Conservation (phyloP, 92 coral and sea anemone genomes). For the Hydrozoanthus gracilis region DNA sequence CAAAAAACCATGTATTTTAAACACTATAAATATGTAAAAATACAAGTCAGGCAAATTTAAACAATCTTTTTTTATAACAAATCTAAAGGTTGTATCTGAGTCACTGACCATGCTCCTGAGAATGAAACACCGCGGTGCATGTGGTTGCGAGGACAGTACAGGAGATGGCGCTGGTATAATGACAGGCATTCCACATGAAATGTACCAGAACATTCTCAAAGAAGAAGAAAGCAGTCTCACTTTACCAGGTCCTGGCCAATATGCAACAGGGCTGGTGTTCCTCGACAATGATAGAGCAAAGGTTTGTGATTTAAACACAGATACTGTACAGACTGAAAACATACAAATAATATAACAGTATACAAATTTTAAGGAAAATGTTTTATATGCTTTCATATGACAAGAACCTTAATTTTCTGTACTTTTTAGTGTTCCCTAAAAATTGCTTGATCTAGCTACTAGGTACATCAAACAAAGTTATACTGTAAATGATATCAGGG, state of each 20-base stretch:
- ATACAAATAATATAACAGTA: too few relatives aligned
- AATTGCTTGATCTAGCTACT: too few relatives aligned
- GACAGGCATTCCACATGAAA: conserved; percentile 94
- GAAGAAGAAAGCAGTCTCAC: conserved; percentile 76
- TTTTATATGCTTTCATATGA: too few relatives aligned
- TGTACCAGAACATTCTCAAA: conserved; percentile 69
- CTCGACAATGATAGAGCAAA: conserved; percentile 79
- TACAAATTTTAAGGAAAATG: too few relatives aligned
- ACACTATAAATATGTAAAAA: background rate
- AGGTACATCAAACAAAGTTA: too few relatives aligned
- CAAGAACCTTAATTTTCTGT: too few relatives aligned
- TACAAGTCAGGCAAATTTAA: background rate
- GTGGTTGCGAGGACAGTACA: conserved; percentile 93
- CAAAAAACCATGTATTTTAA: background rate
- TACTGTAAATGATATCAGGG: too few relatives aligned
- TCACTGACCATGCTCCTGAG: conserved; percentile 82
- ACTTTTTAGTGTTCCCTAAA: too few relatives aligned
- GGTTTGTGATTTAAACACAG: conserved; percentile 51
- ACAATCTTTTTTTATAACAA: background rate
- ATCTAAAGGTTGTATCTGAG: conserved; percentile 79
- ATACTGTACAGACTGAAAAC: too few relatives aligned
- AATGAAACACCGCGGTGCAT: conserved; percentile 97
- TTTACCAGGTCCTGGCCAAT: conserved; percentile 82
- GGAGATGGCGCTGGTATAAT: conserved; percentile 99
- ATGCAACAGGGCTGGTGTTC: conserved; percentile 92